Conservation (phyloP, 2,113 vertebrate genomes). For the Solea solea region DNA sequence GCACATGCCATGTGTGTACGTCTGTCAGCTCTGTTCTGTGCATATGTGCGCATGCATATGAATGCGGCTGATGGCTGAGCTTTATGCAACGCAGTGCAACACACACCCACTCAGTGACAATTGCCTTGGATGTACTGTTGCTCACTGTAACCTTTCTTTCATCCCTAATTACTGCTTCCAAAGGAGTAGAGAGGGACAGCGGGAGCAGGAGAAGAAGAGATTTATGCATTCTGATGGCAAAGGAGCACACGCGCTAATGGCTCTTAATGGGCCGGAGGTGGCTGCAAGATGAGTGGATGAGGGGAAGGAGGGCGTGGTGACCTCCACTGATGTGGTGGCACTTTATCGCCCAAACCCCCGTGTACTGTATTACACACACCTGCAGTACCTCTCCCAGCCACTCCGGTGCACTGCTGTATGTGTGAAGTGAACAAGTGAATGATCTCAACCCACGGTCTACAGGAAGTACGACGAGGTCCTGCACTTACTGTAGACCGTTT, state of each 20-base stretch:
- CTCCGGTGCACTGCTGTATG: conserved; percentile 44
- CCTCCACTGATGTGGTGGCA: conserved; percentile 92
- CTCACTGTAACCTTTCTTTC: conserved; percentile 74
- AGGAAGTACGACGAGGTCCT: conserved; percentile 37
- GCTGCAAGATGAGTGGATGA: conserved; percentile 65
- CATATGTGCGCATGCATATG: conserved; percentile 11
- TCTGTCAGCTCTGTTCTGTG: background rate
- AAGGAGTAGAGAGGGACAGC: conserved; percentile 60
- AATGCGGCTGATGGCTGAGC: conserved; percentile 40
- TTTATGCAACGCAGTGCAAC: conserved; percentile 59
- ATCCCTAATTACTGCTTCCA: conserved; percentile 74
- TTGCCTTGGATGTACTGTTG: conserved; percentile 64
- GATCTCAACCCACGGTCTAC: conserved; percentile 37
- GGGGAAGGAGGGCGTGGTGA: conserved; percentile 84
- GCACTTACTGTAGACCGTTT: background rate
- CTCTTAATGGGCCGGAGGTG: conserved; percentile 91
- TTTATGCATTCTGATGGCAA: conserved; percentile 79
- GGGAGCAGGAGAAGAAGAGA: conserved; percentile 64
- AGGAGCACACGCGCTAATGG: conserved; percentile 79
- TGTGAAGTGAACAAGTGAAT: conserved; percentile 44
- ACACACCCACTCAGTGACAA: conserved; percentile 59
- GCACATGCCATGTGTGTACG: background rate
- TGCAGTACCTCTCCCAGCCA: conserved; percentile 45
- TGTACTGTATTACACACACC: conserved; percentile 67
- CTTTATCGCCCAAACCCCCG: conserved; percentile 85